Evolutionary conservation across 1,140 invertebrate genomes (phyloP), one percentile per base, ranked within the genome.

Genomic region (Lepidotrigona ventralis): DNA sequence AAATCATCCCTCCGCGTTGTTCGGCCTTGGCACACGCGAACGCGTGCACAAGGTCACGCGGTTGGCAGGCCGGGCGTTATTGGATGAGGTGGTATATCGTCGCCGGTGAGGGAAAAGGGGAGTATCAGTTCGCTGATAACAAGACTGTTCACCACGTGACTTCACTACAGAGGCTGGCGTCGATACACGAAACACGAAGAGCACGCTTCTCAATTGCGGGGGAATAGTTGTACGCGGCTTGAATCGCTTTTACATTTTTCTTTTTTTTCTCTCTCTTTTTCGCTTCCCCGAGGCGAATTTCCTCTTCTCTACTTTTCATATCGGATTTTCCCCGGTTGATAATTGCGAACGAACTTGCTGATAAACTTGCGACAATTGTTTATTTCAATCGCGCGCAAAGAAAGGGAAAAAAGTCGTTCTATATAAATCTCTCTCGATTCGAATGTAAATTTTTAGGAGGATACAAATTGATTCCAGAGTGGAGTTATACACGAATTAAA

Each of bases 121-220:
- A 46, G 76, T 81, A 21, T 75, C 81, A 81, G 77, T 81, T 71
- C 77, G 72, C 70, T 88, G 87, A 91, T 90, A 90, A 90, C 86
- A 88, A 89, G 85, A 83, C 85, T 66, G 56, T 26, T 74, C 72
- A 77, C 85, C 87, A 88, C 88, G 89, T 91, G 88, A 91, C 85
- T 89, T 83, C 83, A 90, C 89, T 89, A 86, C 85, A 76, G 29
- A 86, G 54, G 74, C 77, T 68, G 71, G 83, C 85, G 82, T 87
- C 85, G 73, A 90, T 89, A 90, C 81, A 87, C 78, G 78, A 81
- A 54, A 85, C 72, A 71, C 69, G 76, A 69, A 76, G 84, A 60
- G 79, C 85, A 60, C 83, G 82, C 77, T 88, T 86, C 88, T 91
- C 81, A 85, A 89, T 86, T 78, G 85, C 69, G 72, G 66, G 53